These are phyloP conservation scores for Henricia sp. DNA, from an alignment of 53 echinoderm and acorn worm species.

Conservation along the genomic window DNA sequence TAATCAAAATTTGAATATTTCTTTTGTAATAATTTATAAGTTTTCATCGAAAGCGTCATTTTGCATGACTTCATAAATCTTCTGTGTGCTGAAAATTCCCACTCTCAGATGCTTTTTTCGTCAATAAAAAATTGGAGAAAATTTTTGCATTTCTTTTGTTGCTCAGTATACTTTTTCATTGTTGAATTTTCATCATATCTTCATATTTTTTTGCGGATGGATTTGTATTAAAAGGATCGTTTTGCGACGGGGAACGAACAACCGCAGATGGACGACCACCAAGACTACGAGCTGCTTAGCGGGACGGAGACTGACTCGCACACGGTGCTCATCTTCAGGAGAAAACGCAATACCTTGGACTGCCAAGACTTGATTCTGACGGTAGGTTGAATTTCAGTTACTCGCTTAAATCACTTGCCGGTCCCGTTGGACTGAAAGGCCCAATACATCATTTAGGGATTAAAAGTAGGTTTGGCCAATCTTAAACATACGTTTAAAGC, in stretches of 20 bases:
- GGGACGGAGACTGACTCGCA: slow-evolving; percentile 11
- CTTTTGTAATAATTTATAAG: no score
- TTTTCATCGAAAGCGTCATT: no score
- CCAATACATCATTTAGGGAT: no score
- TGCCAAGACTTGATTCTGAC: slow-evolving; percentile 23
- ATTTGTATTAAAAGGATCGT: slow-evolving; percentile 42
- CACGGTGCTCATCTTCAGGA: slow-evolving; percentile 28
- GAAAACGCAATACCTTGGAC: slow-evolving; percentile 57
- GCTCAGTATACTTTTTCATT: not conserved
- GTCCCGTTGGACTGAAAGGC: no score
- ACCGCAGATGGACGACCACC: slow-evolving; percentile 20
- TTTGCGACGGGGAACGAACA: slow-evolving; percentile 25
- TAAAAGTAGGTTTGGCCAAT: no score
- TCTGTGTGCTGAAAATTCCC: no score
- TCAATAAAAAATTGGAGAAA: not conserved
- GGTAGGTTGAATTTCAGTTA: no score
- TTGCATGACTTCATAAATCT: no score
- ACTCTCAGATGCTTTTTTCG: not conserved
- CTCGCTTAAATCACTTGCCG: no score
- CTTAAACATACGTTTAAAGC: no score
- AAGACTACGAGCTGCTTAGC: slow-evolving; percentile 53
- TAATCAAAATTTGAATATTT: no score
- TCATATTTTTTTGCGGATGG: not conserved
- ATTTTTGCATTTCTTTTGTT: no score
- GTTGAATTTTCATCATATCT: not conserved